Evolutionary conservation across 2,888 invertebrate genomes (phyloP).

Genomic region (Melipona bicolor): DNA sequence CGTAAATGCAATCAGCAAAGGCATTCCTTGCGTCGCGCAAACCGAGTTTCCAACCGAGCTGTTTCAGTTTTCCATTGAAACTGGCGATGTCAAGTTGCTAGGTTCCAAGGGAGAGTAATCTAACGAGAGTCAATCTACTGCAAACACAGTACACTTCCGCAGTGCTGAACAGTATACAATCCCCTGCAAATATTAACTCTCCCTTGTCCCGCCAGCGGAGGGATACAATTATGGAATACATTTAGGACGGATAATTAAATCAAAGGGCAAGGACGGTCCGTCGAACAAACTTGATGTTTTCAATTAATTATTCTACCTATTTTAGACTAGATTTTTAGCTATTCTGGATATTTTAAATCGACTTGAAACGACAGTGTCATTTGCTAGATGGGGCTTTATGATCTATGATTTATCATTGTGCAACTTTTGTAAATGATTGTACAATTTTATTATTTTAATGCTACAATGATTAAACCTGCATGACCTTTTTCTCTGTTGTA

Average conservation of each 20-base stretch:
- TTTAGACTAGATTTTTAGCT: too few relatives aligned
- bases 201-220: neutral
- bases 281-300: too few relatives aligned
- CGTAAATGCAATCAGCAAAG: conserved; percentile 41
- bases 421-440: too few relatives aligned
- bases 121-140: conserved; percentile 40
- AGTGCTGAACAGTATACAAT: conserved; percentile 27
- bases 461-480: too few relatives aligned
- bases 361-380: too few relatives aligned
- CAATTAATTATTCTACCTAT: too few relatives aligned
- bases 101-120: conserved; percentile 32
- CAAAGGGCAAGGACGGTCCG: too few relatives aligned
- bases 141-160: conserved; percentile 21
- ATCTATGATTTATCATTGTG: too few relatives aligned
- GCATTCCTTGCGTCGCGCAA: neutral
- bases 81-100: conserved; percentile 27
- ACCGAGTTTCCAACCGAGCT: conserved; percentile 10
- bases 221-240: conserved; percentile 18
- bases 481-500: too few relatives aligned
- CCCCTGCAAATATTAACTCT: conserved; percentile 50
- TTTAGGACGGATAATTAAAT: neutral
- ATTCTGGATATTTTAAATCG: too few relatives aligned
- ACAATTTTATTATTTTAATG: too few relatives aligned
- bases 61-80: conserved; percentile 44
- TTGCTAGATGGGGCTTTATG: too few relatives aligned